Percentiles rank a stretch among this genome's conserved stretches.
Conservation (phyloP, 2,797 vertebrate species). For the Falco peregrinus region DNA sequence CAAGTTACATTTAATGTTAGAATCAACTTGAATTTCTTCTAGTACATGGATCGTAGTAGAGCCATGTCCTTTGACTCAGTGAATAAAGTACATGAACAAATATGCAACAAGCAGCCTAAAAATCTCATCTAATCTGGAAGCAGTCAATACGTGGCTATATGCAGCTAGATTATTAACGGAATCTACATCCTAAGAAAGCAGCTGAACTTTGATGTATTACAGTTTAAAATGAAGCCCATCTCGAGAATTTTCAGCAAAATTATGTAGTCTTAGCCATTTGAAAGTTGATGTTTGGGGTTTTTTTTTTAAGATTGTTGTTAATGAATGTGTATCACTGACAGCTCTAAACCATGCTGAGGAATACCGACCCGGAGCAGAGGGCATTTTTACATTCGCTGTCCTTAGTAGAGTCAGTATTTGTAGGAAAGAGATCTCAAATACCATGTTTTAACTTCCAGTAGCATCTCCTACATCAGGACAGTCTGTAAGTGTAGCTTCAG, state of each 20-base stretch:
- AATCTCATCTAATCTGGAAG: not conserved
- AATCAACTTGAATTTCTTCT: not conserved
- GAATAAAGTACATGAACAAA: not conserved
- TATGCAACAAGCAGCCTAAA: not conserved
- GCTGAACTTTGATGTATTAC: not conserved
- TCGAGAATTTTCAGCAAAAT: not conserved
- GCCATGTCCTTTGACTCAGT: not conserved
- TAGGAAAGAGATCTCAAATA: not conserved
- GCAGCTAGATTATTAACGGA: not conserved
- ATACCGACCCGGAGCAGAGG: not conserved
- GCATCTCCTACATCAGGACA: not conserved
- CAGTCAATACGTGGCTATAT: not conserved
- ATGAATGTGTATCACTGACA: not conserved
- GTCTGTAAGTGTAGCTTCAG: not conserved
- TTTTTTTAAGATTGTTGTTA: not conserved
- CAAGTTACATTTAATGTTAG: not conserved
- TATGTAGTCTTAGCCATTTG: not conserved
- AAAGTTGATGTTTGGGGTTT: not conserved
- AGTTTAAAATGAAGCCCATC: not conserved
- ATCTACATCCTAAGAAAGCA: not conserved
- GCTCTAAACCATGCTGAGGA: not conserved
- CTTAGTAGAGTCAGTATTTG: not conserved
- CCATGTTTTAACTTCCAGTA: not conserved
- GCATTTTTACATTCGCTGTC: not conserved
- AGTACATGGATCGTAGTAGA: not conserved